Percentiles rank a stretch among this genome's conserved stretches.
These are phyloP conservation scores for Palythoa grandis DNA, from an alignment of 92 coral and sea anemone genomes.

Conservation along the genomic window DNA sequence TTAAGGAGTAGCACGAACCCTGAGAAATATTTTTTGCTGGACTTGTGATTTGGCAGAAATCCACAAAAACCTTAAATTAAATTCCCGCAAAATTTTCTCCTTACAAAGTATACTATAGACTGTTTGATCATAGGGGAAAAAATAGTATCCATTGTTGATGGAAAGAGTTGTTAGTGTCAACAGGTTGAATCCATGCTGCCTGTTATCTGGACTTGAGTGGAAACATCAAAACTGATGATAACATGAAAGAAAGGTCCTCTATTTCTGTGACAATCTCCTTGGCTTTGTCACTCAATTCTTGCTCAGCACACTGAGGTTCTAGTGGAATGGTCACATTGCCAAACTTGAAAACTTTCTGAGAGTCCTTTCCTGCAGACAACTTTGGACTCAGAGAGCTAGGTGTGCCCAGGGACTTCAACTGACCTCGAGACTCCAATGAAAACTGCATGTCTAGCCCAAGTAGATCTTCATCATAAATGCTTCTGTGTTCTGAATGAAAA, in stretches of 20 bases:
- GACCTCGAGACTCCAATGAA: conserved; percentile 50
- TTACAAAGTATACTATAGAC: too few relatives aligned
- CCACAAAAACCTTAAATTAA: too few relatives aligned
- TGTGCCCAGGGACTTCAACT: conserved; percentile 5
- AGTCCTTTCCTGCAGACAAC: conserved; percentile 18
- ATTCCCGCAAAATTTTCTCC: too few relatives aligned
- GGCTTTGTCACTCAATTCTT: conserved; percentile 72
- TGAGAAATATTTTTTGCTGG: too few relatives aligned
- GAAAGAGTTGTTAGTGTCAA: too few relatives aligned
- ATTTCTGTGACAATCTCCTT: conserved; percentile 68
- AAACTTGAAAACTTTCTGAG: conserved; percentile 77
- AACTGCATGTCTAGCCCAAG: conserved; percentile 80
- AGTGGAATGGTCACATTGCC: conserved; percentile 82
- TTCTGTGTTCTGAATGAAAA: conserved; percentile 62
- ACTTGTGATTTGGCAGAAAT: too few relatives aligned
- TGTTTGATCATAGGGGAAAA: too few relatives aligned
- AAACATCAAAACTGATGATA: conserved; percentile 92
- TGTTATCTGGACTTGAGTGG: conserved; percentile 76
- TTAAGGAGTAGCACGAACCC: too few relatives aligned
- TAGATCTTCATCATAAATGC: conserved; percentile 76
- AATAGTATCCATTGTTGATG: too few relatives aligned
- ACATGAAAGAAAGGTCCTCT: conserved; percentile 93
- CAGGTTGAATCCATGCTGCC: background rate
- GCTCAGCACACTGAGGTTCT: conserved; percentile 48
- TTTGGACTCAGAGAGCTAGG: conserved; percentile 44